A percentile compares a stretch with the other conserved stretches of the same genome.
phyloP scores from a whole-genome alignment of 2,113 vertebrate genomes.

The Isurus oxyrinchus region DNA sequence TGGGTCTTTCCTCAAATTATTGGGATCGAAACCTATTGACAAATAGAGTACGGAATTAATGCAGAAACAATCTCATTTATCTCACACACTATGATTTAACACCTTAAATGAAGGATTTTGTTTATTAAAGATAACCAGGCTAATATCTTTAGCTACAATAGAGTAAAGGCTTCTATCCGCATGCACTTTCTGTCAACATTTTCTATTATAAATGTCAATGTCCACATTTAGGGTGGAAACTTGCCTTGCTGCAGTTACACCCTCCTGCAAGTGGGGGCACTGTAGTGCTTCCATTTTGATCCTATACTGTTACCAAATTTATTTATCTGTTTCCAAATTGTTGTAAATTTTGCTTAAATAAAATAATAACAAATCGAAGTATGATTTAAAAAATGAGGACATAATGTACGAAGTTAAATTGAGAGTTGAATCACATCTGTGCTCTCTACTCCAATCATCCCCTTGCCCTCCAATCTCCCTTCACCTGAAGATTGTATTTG shows the following conservation, averaged over 20 bases:
- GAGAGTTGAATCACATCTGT: not conserved
- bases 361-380: not conserved
- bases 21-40: constrained; percentile 13
- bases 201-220: not conserved
- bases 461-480: not conserved
- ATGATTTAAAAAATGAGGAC: not conserved
- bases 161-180: not conserved
- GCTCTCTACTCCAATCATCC: not conserved
- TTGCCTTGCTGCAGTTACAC: not conserved
- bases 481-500: not conserved
- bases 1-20: not conserved
- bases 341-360: not conserved
- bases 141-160: not conserved
- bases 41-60: not conserved
- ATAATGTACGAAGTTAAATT: not conserved
- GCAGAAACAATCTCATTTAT: not conserved
- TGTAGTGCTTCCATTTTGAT: not conserved
- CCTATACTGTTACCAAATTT: not conserved
- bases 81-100: not conserved
- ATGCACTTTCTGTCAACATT: not conserved
- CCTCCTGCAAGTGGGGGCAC: not conserved
- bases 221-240: not conserved
- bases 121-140: not conserved
- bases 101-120: not conserved
- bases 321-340: not conserved